These are phyloP conservation scores for Apomyelois bistriatella DNA, from an alignment of 2,888 invertebrate genomes.

Conservation along the genomic window DNA sequence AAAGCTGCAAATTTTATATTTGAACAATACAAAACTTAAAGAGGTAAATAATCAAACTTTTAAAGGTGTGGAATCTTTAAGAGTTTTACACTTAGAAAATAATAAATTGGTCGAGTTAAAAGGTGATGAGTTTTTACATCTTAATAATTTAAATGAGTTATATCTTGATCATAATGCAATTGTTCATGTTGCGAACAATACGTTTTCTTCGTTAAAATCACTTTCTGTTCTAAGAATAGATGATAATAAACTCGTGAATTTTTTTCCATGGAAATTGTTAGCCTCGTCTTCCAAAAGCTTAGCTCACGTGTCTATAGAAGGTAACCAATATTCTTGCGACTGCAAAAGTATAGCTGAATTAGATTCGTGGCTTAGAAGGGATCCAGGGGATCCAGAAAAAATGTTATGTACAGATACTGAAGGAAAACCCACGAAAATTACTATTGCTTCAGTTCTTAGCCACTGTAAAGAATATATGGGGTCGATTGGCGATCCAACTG, in stretches of 20 bases:
- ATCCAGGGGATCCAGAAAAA: constrained; percentile 84
- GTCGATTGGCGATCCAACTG: constrained; percentile 62
- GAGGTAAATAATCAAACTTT: constrained; percentile 90
- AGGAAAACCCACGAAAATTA: constrained; percentile 73
- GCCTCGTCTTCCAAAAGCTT: constrained; percentile 80
- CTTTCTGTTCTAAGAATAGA: constrained; percentile 87
- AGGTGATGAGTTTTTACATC: constrained; percentile 89
- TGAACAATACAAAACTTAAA: constrained; percentile 87
- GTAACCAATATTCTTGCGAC: constrained; percentile 91
- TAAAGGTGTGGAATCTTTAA: constrained; percentile 86
- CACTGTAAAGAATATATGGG: constrained; percentile 84
- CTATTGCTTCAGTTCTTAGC: constrained; percentile 75
- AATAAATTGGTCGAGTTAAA: constrained; percentile 86
- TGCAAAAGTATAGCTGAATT: constrained; percentile 86
- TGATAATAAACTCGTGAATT: constrained; percentile 87
- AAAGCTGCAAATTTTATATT: constrained; percentile 86
- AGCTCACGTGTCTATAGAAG: constrained; percentile 85
- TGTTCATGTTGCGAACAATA: constrained; percentile 85
- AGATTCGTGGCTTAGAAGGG: constrained; percentile 84
- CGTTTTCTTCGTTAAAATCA: constrained; percentile 86
- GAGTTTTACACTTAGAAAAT: constrained; percentile 88
- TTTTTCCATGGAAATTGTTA: constrained; percentile 85
- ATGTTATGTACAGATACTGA: constrained; percentile 83
- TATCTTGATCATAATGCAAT: constrained; percentile 90
- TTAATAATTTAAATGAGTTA: constrained; percentile 86